Percentiles rank a stretch among this genome's conserved stretches.
Conservation (phyloP, 1,140 invertebrate species). For the Arion vulgaris region DNA sequence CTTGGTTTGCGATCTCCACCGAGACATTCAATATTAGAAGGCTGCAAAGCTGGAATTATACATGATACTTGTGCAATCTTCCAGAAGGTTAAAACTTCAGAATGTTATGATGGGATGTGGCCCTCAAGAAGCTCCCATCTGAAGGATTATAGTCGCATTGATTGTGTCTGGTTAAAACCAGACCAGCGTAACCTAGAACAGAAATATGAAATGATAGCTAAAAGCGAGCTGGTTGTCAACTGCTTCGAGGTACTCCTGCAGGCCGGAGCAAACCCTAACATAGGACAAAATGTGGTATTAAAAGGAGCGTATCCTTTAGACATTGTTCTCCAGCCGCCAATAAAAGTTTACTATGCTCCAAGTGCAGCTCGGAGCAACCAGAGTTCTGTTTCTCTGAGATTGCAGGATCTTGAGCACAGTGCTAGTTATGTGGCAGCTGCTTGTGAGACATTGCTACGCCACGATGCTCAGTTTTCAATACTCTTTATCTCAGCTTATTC, state of each 20-base stretch:
- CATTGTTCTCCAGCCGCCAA: constrained; percentile 41
- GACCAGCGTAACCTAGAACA: not conserved
- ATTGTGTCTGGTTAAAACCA: not conserved
- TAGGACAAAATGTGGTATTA: not conserved
- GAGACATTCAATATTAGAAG: not conserved
- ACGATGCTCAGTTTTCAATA: constrained; percentile 23
- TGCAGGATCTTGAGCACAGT: constrained; percentile 37
- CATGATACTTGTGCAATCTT: not conserved
- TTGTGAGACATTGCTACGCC: constrained; percentile 15
- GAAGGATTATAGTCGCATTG: not conserved
- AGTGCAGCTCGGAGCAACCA: constrained; percentile 20
- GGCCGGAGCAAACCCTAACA: not conserved
- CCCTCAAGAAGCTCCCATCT: not conserved
- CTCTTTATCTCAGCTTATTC: constrained; percentile 14
- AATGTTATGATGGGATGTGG: not conserved
- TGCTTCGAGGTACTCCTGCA: not conserved
- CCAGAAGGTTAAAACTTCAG: not conserved
- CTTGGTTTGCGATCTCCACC: constrained; percentile 40
- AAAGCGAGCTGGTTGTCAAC: not conserved
- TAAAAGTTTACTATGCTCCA: constrained; percentile 40
- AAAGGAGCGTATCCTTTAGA: constrained; percentile 30
- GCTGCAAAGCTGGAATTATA: not conserved
- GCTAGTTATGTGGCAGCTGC: constrained; percentile 28
- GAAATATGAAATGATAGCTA: not conserved
- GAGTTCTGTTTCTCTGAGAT: constrained; percentile 23